A percentile compares a stretch with the other conserved stretches of the same genome.
Evolutionary conservation across 2,888 invertebrate genomes (phyloP).

Genomic region (Baronia brevicornis): DNA sequence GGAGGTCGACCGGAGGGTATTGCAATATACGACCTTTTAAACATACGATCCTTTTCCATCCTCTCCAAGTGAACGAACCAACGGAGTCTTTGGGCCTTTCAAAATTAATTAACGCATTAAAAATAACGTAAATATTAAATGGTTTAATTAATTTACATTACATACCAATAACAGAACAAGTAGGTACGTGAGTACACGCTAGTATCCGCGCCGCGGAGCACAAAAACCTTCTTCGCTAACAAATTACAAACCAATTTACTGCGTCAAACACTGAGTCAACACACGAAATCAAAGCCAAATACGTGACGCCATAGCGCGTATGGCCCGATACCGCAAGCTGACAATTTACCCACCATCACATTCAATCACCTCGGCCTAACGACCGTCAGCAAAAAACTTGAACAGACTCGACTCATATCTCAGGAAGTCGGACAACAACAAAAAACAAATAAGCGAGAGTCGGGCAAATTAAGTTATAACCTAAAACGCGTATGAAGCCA

Average conservation of each 20-base stretch:
- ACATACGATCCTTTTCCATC: too few species aligned
- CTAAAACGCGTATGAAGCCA: conserved; percentile 76
- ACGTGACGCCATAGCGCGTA: conserved; percentile 38
- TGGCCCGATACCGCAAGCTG: conserved; percentile 27
- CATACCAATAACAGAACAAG: conserved; percentile 9
- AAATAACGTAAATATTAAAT: conserved; percentile 15
- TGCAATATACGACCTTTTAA: too few species aligned
- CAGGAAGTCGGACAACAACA: conserved; percentile 71
- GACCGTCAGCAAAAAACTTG: conserved; percentile 59
- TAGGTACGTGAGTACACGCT: conserved; percentile 17
- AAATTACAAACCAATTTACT: conserved; percentile 48
- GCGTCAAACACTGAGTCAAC: conserved; percentile 41
- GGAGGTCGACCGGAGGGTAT: too few species aligned
- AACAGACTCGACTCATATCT: conserved; percentile 53
- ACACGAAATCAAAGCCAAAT: conserved; percentile 39
- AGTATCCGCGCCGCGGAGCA: conserved; percentile 15
- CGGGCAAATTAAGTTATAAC: conserved; percentile 75
- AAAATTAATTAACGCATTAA: conserved; percentile 54
- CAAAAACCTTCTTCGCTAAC: conserved; percentile 36
- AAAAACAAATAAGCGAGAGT: conserved; percentile 69
- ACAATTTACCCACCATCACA: conserved; percentile 66
- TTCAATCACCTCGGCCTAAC: conserved; percentile 71
- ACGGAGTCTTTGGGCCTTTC: too few species aligned
- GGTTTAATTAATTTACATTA: too few species aligned
- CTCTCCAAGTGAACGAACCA: too few species aligned